Percentiles rank a stretch among this genome's conserved stretches.
Conservation (phyloP, 1,140 invertebrate genomes). For the Micrasema minimum region DNA sequence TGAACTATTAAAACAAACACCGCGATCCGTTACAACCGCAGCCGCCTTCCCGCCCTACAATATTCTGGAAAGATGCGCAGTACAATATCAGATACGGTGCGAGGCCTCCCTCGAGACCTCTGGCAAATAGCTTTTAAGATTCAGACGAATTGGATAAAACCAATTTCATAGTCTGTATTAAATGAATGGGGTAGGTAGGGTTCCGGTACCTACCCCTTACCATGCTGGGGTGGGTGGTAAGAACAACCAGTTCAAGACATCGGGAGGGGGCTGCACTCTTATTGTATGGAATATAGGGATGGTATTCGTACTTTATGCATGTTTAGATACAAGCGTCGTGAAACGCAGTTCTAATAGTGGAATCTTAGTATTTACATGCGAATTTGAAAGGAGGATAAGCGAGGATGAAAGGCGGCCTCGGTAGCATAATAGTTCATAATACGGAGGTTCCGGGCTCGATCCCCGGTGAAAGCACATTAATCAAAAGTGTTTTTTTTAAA, state of each 20-base stretch:
- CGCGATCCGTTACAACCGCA: constrained; percentile 1
- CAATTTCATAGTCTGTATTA: constrained; percentile 54
- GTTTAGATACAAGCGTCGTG: too few species aligned
- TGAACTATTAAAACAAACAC: not conserved
- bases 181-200: constrained; percentile 46
- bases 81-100: constrained; percentile 50
- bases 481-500: too few species aligned
- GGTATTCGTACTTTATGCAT: too few species aligned
- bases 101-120: constrained; percentile 46
- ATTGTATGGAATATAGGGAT: not conserved
- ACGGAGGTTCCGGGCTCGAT: too few species aligned
- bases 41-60: constrained; percentile 23
- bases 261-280: constrained; percentile 8
- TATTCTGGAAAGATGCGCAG: constrained; percentile 41
- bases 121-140: constrained; percentile 54
- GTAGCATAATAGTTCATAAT: too few species aligned
- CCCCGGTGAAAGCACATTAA: too few species aligned
- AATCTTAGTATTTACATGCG: too few species aligned
- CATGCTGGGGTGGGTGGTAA: not conserved
- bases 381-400: too few species aligned
- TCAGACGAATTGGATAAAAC: constrained; percentile 55
- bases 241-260: constrained; percentile 16
- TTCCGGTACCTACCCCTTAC: not conserved
- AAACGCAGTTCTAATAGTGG: too few species aligned
- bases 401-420: too few species aligned